Evolutionary conservation across 1,140 invertebrate genomes (phyloP), one percentile per base, ranked within the genome.

Genomic region (Tetramorium simillimum): DNA sequence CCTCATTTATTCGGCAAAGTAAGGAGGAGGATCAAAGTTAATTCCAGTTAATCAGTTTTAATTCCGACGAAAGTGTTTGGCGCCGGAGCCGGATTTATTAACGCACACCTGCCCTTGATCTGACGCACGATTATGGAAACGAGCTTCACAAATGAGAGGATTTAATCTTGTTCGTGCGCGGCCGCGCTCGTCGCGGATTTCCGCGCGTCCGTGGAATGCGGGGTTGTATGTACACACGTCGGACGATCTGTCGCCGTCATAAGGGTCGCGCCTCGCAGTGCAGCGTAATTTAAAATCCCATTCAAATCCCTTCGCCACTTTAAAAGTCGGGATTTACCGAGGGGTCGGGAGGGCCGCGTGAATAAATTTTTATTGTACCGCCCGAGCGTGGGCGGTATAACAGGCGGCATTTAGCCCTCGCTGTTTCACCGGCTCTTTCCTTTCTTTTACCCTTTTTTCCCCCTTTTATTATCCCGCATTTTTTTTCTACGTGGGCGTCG

Each of bases 301-400:
- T 60, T 60, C 73, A 60, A 77, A 62, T 43, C 40, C 24, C 58
- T 46, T 63, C 6, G 24, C 40, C 58, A 65, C 75, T 78, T 78
- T 49, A 63, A 63, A 78, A 46, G 33, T 24, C 49, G 5, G 12
- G 40, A 33, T 63, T 62, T 46, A 63, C 46, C 58, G 40, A 43
- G 56, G 56, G 56, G 28, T 10, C n/a, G 28, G 51, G n/a, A 56
- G 58, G 28, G 56, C 21, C 58, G 75, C 56, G 40, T 51, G 33
- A 72, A 75, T 78, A 78, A 78, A 63, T 63, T 78, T 65, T 63
- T 46, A 78, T 78, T 46, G 58, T 65, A 14, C 12, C 12, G 12
- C 3, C 46, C 24, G 12, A n/a, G 49, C 24, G 75, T 65, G 40
- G 58, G 75, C 10, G 40, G 18, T 62, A 5, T 46, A 49, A 63